Percentiles rank a stretch among this genome's conserved stretches.
Conservation (phyloP, 2,888 invertebrate species). For the Geotrupes spiniger region DNA sequence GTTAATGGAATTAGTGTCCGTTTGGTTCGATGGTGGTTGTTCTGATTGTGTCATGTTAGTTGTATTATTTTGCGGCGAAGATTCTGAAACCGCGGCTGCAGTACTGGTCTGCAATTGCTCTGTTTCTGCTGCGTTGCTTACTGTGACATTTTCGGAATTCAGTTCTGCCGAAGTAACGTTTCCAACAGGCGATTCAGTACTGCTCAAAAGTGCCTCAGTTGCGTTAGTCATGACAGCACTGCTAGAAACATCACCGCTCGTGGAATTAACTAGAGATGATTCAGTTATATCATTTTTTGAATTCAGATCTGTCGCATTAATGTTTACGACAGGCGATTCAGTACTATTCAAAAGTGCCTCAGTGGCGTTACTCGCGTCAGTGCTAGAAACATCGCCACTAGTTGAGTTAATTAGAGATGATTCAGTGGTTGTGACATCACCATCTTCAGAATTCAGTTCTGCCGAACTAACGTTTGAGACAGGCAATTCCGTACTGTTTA, state of each 20-base stretch:
- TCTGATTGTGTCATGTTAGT: not conserved
- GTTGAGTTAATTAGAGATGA: conserved; percentile 12
- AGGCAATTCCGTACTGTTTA: not conserved
- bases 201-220: no score
- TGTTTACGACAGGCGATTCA: no score
- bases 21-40: not conserved
- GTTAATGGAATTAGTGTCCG: conserved; percentile 1
- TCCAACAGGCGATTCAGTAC: no score
- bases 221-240: no score
- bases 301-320: no score
- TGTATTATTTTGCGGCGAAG: not conserved
- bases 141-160: no score
- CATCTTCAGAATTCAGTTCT: conserved; percentile 1
- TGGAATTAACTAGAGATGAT: conserved; percentile 11
- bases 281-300: conserved; percentile 11
- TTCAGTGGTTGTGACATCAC: conserved; percentile 11
- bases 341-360: no score
- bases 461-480: not conserved
- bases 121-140: no score
- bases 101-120: no score
- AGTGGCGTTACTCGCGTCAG: no score
- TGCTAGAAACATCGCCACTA: not conserved
- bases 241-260: not conserved
- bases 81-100: not conserved
- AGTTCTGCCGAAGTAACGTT: no score